Conservation (phyloP, 2,797 vertebrate genomes). For the Eupleurogrammus muticus region DNA sequence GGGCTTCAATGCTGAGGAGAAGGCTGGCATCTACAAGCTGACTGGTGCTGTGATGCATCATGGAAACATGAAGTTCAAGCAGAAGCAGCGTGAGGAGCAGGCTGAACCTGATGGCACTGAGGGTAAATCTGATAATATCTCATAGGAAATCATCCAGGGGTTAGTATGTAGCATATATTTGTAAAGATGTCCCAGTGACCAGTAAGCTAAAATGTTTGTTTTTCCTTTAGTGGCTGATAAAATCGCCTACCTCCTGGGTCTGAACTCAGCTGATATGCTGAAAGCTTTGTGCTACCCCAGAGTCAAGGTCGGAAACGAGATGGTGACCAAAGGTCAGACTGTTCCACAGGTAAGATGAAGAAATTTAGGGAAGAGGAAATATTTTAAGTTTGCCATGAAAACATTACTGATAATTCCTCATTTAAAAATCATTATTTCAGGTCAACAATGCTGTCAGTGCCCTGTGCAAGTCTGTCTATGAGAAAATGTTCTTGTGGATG, state of each 20-base stretch:
- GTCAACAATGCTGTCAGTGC: conserved; percentile 87
- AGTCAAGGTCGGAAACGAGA: conserved; percentile 89
- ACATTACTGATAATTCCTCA: neutral
- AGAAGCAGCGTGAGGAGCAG: conserved; percentile 89
- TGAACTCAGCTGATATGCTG: conserved; percentile 89
- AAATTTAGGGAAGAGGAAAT: neutral
- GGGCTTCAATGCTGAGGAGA: conserved; percentile 83
- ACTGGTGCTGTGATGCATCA: conserved; percentile 85
- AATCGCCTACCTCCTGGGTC: conserved; percentile 87
- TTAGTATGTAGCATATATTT: no score
- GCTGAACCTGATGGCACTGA: conserved; percentile 87
- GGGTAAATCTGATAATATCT: neutral
- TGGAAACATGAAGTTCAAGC: conserved; percentile 76
- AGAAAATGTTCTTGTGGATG: conserved; percentile 93
- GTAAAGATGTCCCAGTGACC: neutral
- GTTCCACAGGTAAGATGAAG: conserved; percentile 83
- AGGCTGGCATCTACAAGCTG: conserved; percentile 83
- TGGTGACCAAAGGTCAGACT: conserved; percentile 89
- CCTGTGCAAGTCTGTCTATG: conserved; percentile 88
- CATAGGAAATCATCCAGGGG: neutral
- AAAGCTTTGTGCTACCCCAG: conserved; percentile 88
- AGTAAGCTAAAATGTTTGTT: neutral
- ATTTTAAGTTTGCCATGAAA: neutral
- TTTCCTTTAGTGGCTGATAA: conserved; percentile 87
- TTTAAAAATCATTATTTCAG: conserved; percentile 57